phyloP scores from a whole-genome alignment of 2,113 vertebrate species.

The Thunnus maccoyii region DNA sequence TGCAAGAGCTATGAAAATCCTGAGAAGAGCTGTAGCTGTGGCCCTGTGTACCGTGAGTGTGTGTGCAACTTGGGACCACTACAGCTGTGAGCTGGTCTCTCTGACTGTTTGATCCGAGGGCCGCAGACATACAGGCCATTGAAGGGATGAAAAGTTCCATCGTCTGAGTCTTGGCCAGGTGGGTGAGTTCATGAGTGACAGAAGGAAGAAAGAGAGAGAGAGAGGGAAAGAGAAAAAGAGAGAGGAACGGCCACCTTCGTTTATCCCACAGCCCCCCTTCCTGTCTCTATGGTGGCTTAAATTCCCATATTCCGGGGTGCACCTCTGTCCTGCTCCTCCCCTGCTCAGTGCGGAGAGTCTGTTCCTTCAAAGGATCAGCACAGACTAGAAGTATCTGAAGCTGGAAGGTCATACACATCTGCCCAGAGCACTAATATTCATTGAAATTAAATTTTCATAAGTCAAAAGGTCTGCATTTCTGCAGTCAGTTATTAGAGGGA shows the following conservation, averaged over 20 bases:
- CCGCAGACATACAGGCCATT: constrained; percentile 87
- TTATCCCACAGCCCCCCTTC: constrained; percentile 12
- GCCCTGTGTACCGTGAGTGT: background rate
- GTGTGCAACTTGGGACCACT: constrained; percentile 19
- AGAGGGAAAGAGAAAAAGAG: constrained; percentile 10
- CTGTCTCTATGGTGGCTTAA: constrained; percentile 59
- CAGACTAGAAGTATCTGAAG: constrained; percentile 22
- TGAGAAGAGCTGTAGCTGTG: background rate
- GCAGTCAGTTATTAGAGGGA: constrained; percentile 25
- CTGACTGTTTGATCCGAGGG: constrained; percentile 85
- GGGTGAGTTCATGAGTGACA: constrained; percentile 27
- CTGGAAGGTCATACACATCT: constrained; percentile 30
- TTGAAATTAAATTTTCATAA: constrained; percentile 44
- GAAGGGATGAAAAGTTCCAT: constrained; percentile 88
- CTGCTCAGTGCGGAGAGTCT: constrained; percentile 15
- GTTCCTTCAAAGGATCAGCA: constrained; percentile 35
- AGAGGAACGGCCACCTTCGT: constrained; percentile 8
- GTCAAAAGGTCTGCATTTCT: constrained; percentile 36
- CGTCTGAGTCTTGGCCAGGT: constrained; percentile 65
- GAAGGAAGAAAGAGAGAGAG: constrained; percentile 26
- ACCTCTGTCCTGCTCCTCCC: constrained; percentile 52
- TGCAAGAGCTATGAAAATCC: constrained; percentile 3
- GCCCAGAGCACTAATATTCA: constrained; percentile 11
- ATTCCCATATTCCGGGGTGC: constrained; percentile 20
- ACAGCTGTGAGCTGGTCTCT: constrained; percentile 77